Percentiles rank a stretch among this genome's conserved stretches.
Evolutionary conservation across 1,140 invertebrate genomes (phyloP).

Genomic region (Pseudoatta argentina): DNA sequence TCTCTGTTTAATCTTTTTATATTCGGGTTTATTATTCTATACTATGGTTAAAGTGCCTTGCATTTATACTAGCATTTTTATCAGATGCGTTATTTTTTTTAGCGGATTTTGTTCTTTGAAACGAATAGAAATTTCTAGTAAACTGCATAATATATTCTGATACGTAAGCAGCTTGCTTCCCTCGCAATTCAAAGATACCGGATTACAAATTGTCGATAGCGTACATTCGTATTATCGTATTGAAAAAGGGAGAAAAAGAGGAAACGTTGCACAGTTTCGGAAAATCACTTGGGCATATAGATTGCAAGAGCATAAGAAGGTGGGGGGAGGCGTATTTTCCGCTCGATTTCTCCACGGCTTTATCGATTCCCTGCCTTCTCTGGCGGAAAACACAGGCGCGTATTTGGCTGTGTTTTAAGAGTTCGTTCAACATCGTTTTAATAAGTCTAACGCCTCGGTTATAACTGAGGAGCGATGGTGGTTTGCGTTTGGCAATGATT

Average conservation of each 20-base stretch:
- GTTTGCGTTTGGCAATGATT: constrained; percentile 70
- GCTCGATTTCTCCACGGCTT: constrained; percentile 54
- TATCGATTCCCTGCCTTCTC: constrained; percentile 44
- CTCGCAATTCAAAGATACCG: constrained; percentile 14
- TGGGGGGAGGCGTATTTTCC: constrained; percentile 35
- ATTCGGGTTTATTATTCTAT: background rate
- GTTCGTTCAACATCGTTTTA: constrained; percentile 64
- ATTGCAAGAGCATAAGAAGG: background rate
- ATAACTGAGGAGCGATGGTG: constrained; percentile 42
- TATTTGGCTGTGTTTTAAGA: constrained; percentile 60
- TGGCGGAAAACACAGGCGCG: constrained; percentile 52
- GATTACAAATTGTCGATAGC: constrained; percentile 17
- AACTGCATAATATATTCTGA: constrained; percentile 17
- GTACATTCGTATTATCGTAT: constrained; percentile 8
- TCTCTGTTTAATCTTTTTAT: background rate
- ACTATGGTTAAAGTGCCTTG: background rate
- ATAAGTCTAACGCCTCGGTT: constrained; percentile 62
- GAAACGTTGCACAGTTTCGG: constrained; percentile 28
- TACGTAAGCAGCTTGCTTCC: constrained; percentile 15
- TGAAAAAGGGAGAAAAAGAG: background rate
- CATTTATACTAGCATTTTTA: background rate
- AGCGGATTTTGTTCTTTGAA: background rate
- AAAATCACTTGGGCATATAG: constrained; percentile 52
- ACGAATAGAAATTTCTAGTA: constrained; percentile 9
- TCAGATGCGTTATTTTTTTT: background rate